Base-by-base conservation (phyloP, 2,113 vertebrate species). In the Tor tambroides region DNA sequence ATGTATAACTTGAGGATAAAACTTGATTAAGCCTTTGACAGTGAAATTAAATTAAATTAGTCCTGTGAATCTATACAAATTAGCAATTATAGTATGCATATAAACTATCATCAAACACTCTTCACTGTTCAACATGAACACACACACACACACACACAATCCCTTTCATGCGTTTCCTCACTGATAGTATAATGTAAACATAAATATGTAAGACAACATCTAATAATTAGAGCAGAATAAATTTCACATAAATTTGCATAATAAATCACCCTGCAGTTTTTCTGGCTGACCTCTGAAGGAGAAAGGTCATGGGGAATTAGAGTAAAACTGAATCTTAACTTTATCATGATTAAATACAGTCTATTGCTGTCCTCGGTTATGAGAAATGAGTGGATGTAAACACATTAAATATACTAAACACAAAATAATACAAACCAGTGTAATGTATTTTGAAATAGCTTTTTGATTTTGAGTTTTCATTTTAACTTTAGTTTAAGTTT, bases 1-100 rank as follows among this genome's bases (percentile, higher is more conserved):
- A 91, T 83, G 90, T 91, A 87, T 86, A 92, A 92, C 19, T 91
- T 91, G 88, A 82, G 88, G 76, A 74, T 91, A 91, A 93, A 91
- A 89, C 84, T 84, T 76, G 86, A 89, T 91, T 83, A 83, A 51
- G 65, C 65, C 32, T 51, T 71, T 72, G 46, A 83, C 65, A 59
- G 80, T 80, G 17, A 30, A 89, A 86, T 91, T 90, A 77, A 87
- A 90, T 89, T 91, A 82, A 59, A 72, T 56, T 32, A 72, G 65
- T 72, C 43, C 5, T 23, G 19, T n/a, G 19, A 51, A 83, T 51
- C 46, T 72, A 69, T 11, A 75, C 26, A 23, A 51, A 83, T 32
- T 1, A 49, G 21, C 3, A 30, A 80, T 59, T 51, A 28, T 11
- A 7, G 54, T 38, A n/a, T 80, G 51, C 51, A 54, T 54, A 54